Evolutionary conservation across 2,797 vertebrate species (phyloP), one percentile per base, ranked within the genome.

Genomic region (Lepidocolaptes lacrymiger): DNA sequence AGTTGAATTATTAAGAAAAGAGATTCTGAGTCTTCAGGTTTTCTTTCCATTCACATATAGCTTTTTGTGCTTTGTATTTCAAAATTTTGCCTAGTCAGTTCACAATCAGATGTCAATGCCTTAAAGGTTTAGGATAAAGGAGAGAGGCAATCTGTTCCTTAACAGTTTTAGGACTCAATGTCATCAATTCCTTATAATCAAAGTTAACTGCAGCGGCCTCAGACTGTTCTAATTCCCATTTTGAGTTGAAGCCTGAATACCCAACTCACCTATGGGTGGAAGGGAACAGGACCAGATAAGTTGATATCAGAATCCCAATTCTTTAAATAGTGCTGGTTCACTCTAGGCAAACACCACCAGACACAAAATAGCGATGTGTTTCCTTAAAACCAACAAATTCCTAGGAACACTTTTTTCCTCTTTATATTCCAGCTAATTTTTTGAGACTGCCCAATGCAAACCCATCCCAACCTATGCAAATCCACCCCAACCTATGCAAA

Each of bases 301-400:
- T 11, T 56, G 51, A 36, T 62, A 64, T 14, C 20, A 5, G 55
- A 85, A 71, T 22, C 15, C 12, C 18, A 32, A 1, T 28, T 32
- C 64, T 88, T 64, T 64, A 44, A 55, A 64, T 4, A 88, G 62
- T 44, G 49, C 18, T 36, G 39, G 21, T 10, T 77, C 34, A 55
- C 23, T 10, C 5, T 2, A 52, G 58, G 48, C 34, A 75, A n/a
- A 73, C 24, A 12, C 27, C 37, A 54, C 9, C 39, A 82, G 44
- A 68, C 72, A 43, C 49, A 74, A 81, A 64, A 61, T 7, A 87
- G 51, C 8, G 3, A 92, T 37, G 23, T 22, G 41, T 74, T 93
- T 75, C 80, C 44, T 89, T 58, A 85, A 88, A 89, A 81, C 14
- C 90, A 91, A 89, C 73, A 88, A 80, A 96, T 46, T 44, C 3